Evolutionary conservation across 2,888 invertebrate species (phyloP).

Genomic region (Synergus laeviventris): DNA sequence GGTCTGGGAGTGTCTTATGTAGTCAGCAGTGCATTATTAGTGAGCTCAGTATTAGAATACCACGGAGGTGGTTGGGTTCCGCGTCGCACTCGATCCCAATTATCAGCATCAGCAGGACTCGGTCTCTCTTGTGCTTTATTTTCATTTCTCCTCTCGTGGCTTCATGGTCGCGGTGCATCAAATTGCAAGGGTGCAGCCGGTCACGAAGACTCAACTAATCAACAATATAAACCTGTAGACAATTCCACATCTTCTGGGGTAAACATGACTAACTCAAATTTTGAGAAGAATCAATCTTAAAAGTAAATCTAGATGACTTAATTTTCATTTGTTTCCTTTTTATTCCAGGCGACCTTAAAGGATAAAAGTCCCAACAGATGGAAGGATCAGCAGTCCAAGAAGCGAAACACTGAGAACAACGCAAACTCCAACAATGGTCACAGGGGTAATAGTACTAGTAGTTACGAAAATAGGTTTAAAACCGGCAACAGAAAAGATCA

Average conservation of each 20-base stretch:
- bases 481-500: constrained; percentile 70
- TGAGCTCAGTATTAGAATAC: constrained; percentile 83
- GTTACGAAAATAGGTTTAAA: constrained; percentile 63
- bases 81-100: constrained; percentile 84
- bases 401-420: constrained; percentile 64
- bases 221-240: constrained; percentile 73
- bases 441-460: constrained; percentile 62
- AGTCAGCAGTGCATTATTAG: constrained; percentile 82
- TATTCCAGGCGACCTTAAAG: constrained; percentile 68
- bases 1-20: constrained; percentile 85
- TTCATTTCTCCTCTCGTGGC: constrained; percentile 72
- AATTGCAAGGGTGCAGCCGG: constrained; percentile 61
- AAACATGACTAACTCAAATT: constrained; percentile 42
- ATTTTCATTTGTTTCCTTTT: constrained; percentile 15
- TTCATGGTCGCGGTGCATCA: constrained; percentile 67
- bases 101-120: constrained; percentile 74
- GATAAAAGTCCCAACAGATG: constrained; percentile 71
- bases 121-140: constrained; percentile 72
- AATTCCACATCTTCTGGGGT: constrained; percentile 73
- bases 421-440: constrained; percentile 64
- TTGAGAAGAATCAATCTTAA: background rate
- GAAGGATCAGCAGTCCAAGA: constrained; percentile 67
- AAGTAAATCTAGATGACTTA: background rate
- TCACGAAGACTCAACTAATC: constrained; percentile 68
- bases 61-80: constrained; percentile 83